Base-by-base conservation (phyloP, 1,140 invertebrate genomes). In the Pseudomyrmex flavicornis region DNA sequence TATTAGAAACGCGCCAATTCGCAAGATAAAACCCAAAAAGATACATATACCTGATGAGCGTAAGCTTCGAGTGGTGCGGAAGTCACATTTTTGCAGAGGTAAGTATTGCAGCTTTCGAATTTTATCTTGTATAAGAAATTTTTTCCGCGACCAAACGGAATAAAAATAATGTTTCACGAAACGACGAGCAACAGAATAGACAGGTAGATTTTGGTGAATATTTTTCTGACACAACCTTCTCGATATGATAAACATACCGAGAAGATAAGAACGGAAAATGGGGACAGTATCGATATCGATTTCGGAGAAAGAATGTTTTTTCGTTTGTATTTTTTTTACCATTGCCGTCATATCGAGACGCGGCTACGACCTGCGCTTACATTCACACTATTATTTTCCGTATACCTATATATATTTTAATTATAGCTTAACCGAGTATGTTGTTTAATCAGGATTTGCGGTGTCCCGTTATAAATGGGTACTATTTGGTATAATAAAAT, bases 1-100 rank as follows among this genome's bases (percentile, higher is more conserved):
- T 83, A 93, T 88, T 12, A 94, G 10, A 17, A 93, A 85, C 2
- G 94, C 92, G 0, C 88, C 82, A 52, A 95, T 15, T 73, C 93
- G 90, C 12, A 93, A 88, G 3, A 92, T 0, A 46, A 93, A 92
- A 62, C 93, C 86, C 59, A 94, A 46, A 13, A 94, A 8, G 0
- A 94, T 7, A 15, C 91, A 83, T 13, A 94, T 0, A 17, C 91
- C 12, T 12, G 92, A 90, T 58, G 90, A 90, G 65, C 90, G 75
- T 15, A 85, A 85, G 12, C 62, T 86, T n/a, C 75, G 76, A 1
- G 92, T 91, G n/a, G 91, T 94, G 68, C 91, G 91, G 83, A 94
- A 92, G 65, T 89, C 52, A 54, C 68, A 87, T 82, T 80, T 83
- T 82, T 89, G 77, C 26, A 84, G 3, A 56, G 74, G 87, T 8